Evolutionary conservation across 2,888 invertebrate species (phyloP).

Genomic region (Hololepta plana): DNA sequence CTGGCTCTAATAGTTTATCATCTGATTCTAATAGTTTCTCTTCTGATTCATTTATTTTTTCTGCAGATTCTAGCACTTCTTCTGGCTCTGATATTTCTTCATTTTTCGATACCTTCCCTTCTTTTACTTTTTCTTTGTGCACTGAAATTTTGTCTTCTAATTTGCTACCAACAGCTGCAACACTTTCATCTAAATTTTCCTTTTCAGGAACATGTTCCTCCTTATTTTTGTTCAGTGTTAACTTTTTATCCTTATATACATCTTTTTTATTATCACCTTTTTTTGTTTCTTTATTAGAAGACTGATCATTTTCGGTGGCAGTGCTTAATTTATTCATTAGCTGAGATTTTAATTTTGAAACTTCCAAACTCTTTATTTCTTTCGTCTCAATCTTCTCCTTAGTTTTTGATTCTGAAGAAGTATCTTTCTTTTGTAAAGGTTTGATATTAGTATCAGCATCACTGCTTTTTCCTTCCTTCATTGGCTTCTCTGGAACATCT

Average conservation of each 20-base stretch:
- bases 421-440: background rate
- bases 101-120: background rate
- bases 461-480: slow-evolving; percentile 1
- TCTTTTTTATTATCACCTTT: background rate
- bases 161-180: background rate
- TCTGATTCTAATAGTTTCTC: slow-evolving; percentile 12
- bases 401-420: slow-evolving; percentile 1
- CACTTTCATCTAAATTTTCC: slow-evolving; percentile 1
- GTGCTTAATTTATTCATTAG: slow-evolving; percentile 20
- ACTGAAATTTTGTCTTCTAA: background rate
- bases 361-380: slow-evolving; percentile 10
- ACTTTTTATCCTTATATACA: slow-evolving; percentile 6
- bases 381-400: slow-evolving; percentile 2
- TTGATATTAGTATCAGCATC: background rate
- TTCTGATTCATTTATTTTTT: background rate
- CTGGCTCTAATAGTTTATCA: too few species aligned
- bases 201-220: slow-evolving; percentile 2
- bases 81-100: slow-evolving; percentile 3
- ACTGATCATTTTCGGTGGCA: too few species aligned
- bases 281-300: slow-evolving; percentile 8
- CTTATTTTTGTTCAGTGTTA: slow-evolving; percentile 5
- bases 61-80: slow-evolving; percentile 3
- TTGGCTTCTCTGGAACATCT: slow-evolving; percentile 1
- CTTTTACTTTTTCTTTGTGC: background rate
- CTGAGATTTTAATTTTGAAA: slow-evolving; percentile 18